phyloP scores from a whole-genome alignment of 2,797 vertebrate genomes.

The Pangasius djambal region DNA sequence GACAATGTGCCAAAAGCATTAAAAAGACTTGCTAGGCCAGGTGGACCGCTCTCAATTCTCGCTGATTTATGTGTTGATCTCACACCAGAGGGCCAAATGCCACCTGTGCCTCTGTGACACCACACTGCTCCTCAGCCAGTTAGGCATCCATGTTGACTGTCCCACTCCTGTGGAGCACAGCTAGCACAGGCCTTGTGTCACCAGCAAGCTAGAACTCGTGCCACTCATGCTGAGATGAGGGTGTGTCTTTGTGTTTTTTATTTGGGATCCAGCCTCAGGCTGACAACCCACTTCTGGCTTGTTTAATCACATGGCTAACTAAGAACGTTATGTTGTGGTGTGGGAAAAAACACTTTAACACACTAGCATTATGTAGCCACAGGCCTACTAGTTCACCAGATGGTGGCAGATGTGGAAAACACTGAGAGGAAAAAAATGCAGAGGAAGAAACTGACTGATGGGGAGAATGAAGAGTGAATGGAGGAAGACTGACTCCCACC shows the following conservation, averaged over 20 bases:
- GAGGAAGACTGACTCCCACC: background rate
- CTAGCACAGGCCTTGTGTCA: background rate
- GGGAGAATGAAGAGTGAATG: background rate
- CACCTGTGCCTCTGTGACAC: background rate
- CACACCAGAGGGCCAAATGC: background rate
- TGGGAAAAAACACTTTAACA: background rate
- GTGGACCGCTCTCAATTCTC: background rate
- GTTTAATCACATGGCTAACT: too few species aligned
- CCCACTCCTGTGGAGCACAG: background rate
- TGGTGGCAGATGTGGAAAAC: background rate
- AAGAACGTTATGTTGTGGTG: too few species aligned
- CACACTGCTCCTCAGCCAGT: background rate
- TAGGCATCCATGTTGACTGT: background rate
- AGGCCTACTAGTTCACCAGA: background rate
- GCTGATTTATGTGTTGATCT: background rate
- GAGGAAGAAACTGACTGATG: background rate
- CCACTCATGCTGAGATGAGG: too few species aligned
- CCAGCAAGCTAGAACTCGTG: too few species aligned
- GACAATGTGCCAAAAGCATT: background rate
- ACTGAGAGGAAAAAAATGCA: background rate
- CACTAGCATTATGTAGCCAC: background rate
- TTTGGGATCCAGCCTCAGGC: background rate
- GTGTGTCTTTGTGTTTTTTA: background rate
- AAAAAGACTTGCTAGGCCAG: background rate
- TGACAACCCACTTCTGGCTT: too few species aligned